Evolutionary conservation across 2,797 vertebrate species (phyloP), one percentile per base, ranked within the genome.

Genomic region (Tapirus indicus): DNA sequence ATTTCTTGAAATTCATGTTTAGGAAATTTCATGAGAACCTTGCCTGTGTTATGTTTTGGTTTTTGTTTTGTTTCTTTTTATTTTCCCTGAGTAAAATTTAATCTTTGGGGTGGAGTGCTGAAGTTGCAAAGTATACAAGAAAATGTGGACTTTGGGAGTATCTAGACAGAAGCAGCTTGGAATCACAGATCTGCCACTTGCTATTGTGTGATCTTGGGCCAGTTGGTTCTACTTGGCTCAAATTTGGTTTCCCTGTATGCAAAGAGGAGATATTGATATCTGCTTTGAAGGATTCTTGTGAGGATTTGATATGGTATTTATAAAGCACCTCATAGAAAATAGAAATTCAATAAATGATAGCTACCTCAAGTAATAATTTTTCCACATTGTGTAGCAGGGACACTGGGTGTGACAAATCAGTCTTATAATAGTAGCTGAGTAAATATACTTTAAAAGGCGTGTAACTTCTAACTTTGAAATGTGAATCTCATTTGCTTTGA

Each of bases 401-500:
- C 72, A 32, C 54, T 80, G 60, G 35, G 2, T 49, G 32, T 71
- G 25, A 78, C 44, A 91, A 84, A 72, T 87, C 13, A 64, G 25
- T 23, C 82, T 91, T 64, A 20, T 29, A 64, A 38, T 54, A 90
- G 68, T 47, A 91, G 25, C 69, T 86, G 27, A 93, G 41, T 69
- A 89, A 86, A 58, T 83, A 47, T 69, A 23, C 38, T 96, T 92
- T 56, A 68, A 88, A 35, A 94, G 75, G 68, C 94, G 86, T 89
- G 20, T 84, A 58, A 58, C 79, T 80, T 85, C 21, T 75, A 35
- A 52, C 54, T 77, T 93, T 80, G 27, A 89, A 94, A 44, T 71
- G 8, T 72, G 49, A n/a, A 20, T 95, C 60, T 83, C 54, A 13
- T 62, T 96, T 93, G 47, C 85, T 89, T 71, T 83, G 79, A 90